Evolutionary conservation across 2,797 vertebrate species (phyloP).

Genomic region (Gallinago stenura): DNA sequence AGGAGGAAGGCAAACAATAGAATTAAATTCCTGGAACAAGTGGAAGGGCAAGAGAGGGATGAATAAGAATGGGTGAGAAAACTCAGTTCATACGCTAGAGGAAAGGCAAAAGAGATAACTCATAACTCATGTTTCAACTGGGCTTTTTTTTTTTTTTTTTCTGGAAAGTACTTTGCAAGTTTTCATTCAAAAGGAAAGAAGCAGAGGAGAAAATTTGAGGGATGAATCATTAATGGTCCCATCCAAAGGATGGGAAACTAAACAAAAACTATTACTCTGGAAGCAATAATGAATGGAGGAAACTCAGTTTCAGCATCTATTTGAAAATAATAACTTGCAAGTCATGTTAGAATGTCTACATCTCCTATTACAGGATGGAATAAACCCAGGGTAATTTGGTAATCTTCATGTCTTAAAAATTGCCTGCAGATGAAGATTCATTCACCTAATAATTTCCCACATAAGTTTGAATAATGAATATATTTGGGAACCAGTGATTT

Average conservation of each 20-base stretch:
- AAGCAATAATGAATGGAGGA: not conserved
- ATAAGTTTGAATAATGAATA: not conserved
- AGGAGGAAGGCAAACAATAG: not conserved
- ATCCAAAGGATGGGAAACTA: not conserved
- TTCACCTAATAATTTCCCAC: not conserved
- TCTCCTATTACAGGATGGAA: not conserved
- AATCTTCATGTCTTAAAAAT: not conserved
- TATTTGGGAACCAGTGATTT: not conserved
- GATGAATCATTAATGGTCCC: not conserved
- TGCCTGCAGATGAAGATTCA: not conserved
- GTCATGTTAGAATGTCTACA: not conserved
- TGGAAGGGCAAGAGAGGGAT: not conserved
- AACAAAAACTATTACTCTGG: not conserved
- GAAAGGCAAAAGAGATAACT: not conserved
- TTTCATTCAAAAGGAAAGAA: not conserved
- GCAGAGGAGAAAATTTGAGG: not conserved
- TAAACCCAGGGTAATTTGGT: not conserved
- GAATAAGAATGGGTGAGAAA: not conserved
- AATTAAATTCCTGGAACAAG: not conserved
- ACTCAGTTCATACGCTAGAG: accelerated
- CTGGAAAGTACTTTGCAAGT: not conserved
- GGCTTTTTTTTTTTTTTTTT: not conserved
- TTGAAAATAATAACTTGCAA: not conserved
- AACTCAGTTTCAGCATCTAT: not conserved
- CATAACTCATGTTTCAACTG: not conserved